Base-by-base conservation (phyloP, 2,888 invertebrate species). In the Tyria jacobaeae region DNA sequence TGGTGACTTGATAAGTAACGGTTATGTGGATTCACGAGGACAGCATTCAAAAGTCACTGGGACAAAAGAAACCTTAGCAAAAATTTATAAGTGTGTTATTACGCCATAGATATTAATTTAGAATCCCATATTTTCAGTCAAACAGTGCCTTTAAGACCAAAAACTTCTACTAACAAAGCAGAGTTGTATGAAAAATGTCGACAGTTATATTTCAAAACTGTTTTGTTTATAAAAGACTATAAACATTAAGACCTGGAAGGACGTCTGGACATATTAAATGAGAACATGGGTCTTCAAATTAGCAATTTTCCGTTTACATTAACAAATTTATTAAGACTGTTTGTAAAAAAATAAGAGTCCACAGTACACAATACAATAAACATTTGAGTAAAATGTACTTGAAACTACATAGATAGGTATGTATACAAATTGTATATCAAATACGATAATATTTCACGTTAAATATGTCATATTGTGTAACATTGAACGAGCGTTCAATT, bases 401-500 rank as follows among this genome's bases (percentile, higher is more conserved):
- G 25, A 27, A 12, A n/a, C 4, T 37, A 37, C n/a, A 15, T 15
- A 39, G n/a, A 24, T 34, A 35, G 5, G 35, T 12, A 2, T 34
- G 7, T n/a, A n/a, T 17, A 10, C 21, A 10, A 12, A 1, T 25
- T 53, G n/a, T 37, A 53, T 39, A 17, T 6, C 14, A 17, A 44
- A 44, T 12, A 35, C 14, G 9, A 21, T 9, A 25, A 27, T 9
- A n/a, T 71, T 73, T 65, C 70, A 67, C 75, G 10, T 56, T 64
- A 70, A 75, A 70, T 68, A 57, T 68, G 67, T 71, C 72, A 57
- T 55, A 68, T 66, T 75, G 77, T 73, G 66, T 79, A 78, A 79
- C 21, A 78, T 81, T 81, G 79, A 85, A 85, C 84, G 84, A 88
- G 85, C 86, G 86, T 85, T 82, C 57, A 83, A 83, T 87, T 86